phyloP scores from a whole-genome alignment of 2,888 invertebrate genomes.

The Cataglyphis altisquamis region DNA sequence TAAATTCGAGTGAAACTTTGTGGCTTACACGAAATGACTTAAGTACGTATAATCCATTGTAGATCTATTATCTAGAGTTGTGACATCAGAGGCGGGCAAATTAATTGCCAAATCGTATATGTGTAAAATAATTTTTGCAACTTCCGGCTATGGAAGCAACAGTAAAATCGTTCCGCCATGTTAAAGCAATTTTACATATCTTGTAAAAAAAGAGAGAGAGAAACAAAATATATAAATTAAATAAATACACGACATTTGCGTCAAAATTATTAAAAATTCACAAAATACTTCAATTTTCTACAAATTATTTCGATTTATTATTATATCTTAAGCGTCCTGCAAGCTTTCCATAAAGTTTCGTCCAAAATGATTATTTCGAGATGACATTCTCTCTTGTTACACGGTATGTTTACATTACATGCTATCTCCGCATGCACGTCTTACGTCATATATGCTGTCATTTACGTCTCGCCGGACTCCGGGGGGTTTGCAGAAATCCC shows the following conservation, averaged over 20 bases:
- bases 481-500: not conserved
- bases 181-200: not conserved
- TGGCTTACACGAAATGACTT: not conserved
- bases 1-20: slow-evolving; percentile 18
- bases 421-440: not conserved
- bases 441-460: not conserved
- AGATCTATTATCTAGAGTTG: not conserved
- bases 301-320: not conserved
- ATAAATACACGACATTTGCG: not conserved
- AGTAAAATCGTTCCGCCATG: not conserved
- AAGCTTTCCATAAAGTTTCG: not conserved
- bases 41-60: not conserved
- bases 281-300: not conserved
- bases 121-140: not conserved
- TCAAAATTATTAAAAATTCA: not conserved
- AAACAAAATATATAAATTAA: not conserved
- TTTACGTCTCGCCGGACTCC: not conserved
- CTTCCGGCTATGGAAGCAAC: not conserved
- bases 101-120: not conserved
- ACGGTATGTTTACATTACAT: slow-evolving; percentile 22
- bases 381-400: slow-evolving; percentile 7
- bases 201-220: not conserved
- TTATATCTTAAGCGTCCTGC: not conserved
- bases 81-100: not conserved
- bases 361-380: not conserved